Conservation (phyloP, 1,140 invertebrate species). For the Drosophila rhopaloa region DNA sequence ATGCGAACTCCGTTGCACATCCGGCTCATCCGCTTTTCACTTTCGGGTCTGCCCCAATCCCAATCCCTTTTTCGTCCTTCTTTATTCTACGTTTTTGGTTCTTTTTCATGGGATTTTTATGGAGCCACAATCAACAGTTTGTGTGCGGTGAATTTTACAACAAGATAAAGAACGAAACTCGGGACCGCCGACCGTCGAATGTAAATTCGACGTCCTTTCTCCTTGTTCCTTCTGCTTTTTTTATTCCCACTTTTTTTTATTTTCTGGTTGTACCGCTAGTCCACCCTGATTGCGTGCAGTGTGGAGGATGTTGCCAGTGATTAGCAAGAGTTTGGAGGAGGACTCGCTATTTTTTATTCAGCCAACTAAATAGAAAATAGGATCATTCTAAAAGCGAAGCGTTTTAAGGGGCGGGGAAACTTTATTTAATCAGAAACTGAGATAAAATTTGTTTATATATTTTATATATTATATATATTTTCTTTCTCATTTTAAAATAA, state of each 20-base stretch:
- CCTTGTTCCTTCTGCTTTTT: slow-evolving; percentile 9
- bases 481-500: too few species aligned
- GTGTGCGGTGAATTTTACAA: slow-evolving; percentile 84
- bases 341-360: slow-evolving; percentile 4
- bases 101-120: slow-evolving; percentile 83
- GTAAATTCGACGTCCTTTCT: slow-evolving; percentile 41
- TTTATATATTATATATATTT: too few species aligned
- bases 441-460: background rate
- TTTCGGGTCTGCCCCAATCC: slow-evolving; percentile 41
- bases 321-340: slow-evolving; percentile 35
- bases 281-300: slow-evolving; percentile 11
- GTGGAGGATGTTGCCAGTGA: slow-evolving; percentile 15
- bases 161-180: slow-evolving; percentile 74
- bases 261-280: slow-evolving; percentile 2
- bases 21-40: slow-evolving; percentile 73
- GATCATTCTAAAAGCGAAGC: background rate
- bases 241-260: slow-evolving; percentile 20
- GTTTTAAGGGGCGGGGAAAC: background rate
- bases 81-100: slow-evolving; percentile 23
- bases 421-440: too few species aligned
- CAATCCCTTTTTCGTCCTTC: slow-evolving; percentile 17
- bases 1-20: slow-evolving; percentile 46
- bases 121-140: slow-evolving; percentile 84
- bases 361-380: background rate
- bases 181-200: slow-evolving; percentile 39